These are phyloP conservation scores for Merluccius polli DNA, from an alignment of 2,797 vertebrate genomes.

Conservation along the genomic window DNA sequence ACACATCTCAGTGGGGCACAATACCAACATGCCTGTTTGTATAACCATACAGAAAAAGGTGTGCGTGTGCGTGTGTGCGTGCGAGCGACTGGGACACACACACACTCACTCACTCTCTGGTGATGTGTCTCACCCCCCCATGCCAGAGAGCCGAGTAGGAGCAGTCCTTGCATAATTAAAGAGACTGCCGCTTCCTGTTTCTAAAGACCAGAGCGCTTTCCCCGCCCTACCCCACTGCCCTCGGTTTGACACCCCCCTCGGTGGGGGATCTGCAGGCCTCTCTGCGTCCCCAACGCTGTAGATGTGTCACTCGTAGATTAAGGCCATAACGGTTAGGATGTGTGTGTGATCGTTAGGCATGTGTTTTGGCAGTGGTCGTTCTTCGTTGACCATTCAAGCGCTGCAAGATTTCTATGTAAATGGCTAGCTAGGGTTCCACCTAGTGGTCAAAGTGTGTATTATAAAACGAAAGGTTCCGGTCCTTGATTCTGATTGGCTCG, in stretches of 20 bases:
- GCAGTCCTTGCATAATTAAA: slow-evolving; percentile 59
- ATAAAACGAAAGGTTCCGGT: too few relatives aligned
- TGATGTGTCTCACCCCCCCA: slow-evolving; percentile 11
- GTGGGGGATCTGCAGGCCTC: slow-evolving; percentile 31
- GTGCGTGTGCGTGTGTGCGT: not conserved
- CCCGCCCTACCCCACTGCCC: slow-evolving; percentile 47
- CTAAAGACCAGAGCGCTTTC: slow-evolving; percentile 33
- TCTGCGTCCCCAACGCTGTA: slow-evolving; percentile 8
- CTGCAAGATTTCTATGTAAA: not conserved
- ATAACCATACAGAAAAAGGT: not conserved
- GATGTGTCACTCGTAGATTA: slow-evolving; percentile 29
- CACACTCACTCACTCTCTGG: slow-evolving; percentile 6
- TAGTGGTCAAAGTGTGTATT: slow-evolving; percentile 28
- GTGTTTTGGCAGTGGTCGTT: not conserved
- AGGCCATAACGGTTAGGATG: not conserved
- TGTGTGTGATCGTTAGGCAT: not conserved
- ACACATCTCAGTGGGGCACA: not conserved
- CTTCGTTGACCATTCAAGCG: not conserved
- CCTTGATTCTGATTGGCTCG: too few relatives aligned
- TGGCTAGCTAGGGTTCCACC: slow-evolving; percentile 30
- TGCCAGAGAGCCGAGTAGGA: slow-evolving; percentile 28
- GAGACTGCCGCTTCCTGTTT: slow-evolving; percentile 38
- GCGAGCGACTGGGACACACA: not conserved
- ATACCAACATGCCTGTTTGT: not conserved
- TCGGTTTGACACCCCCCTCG: slow-evolving; percentile 49